Percentiles rank a stretch among this genome's conserved stretches.
phyloP scores from a whole-genome alignment of 2,797 vertebrate species.

The Argya squamiceps region DNA sequence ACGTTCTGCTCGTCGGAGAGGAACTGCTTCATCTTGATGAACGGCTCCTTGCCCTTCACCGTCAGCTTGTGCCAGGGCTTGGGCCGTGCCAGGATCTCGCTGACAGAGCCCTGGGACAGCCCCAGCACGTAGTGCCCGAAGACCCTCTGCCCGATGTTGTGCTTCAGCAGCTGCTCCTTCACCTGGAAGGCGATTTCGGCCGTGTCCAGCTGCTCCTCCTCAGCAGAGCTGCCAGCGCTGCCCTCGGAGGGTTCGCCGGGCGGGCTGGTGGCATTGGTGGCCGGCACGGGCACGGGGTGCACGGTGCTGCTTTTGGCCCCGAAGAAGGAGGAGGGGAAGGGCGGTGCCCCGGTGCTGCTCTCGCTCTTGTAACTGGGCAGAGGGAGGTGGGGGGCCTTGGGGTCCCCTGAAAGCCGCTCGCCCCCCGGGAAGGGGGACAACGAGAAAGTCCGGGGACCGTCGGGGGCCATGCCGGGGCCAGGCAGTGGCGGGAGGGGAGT shows the following conservation, averaged over 20 bases:
- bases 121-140: conserved; percentile 98
- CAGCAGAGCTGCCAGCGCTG: conserved; percentile 74
- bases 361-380: conserved; percentile 87
- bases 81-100: conserved; percentile 96
- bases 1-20: conserved; percentile 98
- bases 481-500: conserved; percentile 78
- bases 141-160: conserved; percentile 97
- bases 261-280: conserved; percentile 71
- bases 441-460: conserved; percentile 82
- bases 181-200: conserved; percentile 97
- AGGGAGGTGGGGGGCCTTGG: conserved; percentile 84
- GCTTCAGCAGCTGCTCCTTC: conserved; percentile 97
- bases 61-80: conserved; percentile 99
- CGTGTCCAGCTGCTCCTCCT: conserved; percentile 94
- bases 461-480: conserved; percentile 68
- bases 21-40: conserved; percentile 99
- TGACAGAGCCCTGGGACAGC: conserved; percentile 96
- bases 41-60: conserved; percentile 97
- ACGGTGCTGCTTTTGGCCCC: conserved; percentile 82
- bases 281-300: conserved; percentile 37
- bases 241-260: conserved; percentile 84
- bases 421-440: conserved; percentile 81
- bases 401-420: conserved; percentile 82
- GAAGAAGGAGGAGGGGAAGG: conserved; percentile 86
- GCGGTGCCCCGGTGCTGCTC: conserved; percentile 55